Conservation (phyloP, 2,113 vertebrate species). For the Ovis canadensis region DNA sequence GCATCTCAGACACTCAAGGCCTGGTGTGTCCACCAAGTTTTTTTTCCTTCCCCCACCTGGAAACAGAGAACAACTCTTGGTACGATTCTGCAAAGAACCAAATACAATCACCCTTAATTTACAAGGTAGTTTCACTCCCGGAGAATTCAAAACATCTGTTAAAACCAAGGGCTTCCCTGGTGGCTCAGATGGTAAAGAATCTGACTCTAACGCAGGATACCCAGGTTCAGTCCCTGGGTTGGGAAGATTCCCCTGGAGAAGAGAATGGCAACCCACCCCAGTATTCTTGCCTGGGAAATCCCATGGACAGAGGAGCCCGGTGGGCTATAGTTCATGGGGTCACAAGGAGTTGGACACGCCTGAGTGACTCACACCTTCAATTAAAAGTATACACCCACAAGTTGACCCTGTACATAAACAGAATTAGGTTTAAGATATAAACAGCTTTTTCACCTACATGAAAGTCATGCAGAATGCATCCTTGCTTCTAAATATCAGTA, state of each 20-base stretch:
- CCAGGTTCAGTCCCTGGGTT: not conserved
- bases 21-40: not conserved
- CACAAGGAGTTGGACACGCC: not conserved
- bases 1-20: not conserved
- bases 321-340: not conserved
- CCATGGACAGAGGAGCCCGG: not conserved
- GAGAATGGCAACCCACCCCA: not conserved
- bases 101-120: not conserved
- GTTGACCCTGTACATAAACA: not conserved
- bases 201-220: not conserved
- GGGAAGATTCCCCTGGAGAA: not conserved
- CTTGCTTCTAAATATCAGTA: not conserved
- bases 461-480: not conserved
- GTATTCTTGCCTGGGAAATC: not conserved
- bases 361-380: not conserved
- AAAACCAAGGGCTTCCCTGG: not conserved
- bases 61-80: not conserved
- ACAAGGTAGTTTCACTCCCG: not conserved
- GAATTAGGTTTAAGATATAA: not conserved
- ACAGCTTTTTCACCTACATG: not conserved
- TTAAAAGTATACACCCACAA: not conserved
- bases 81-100: not conserved
- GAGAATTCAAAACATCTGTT: conserved; percentile 1
- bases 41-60: not conserved
- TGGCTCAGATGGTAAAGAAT: not conserved